Evolutionary conservation across 2,113 vertebrate species (phyloP), one percentile per base, ranked within the genome.

Genomic region (Cygnus buccinator): DNA sequence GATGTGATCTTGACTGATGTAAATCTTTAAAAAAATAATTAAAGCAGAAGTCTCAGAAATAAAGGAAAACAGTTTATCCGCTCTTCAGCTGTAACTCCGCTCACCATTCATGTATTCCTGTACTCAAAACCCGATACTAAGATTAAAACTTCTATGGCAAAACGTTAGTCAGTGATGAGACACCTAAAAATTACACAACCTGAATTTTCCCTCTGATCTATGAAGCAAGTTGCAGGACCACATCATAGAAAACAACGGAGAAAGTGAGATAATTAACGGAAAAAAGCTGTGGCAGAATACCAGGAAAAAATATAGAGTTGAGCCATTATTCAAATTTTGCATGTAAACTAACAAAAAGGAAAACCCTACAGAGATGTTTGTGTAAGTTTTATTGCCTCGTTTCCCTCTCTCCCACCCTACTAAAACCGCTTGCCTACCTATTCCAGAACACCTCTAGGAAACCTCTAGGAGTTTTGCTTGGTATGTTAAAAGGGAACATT

Each of bases 291-390:
- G 44, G 71, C 74, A 93, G 75, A 90, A 93, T 80, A 92, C 58
- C 73, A 88, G 78, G 78, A 91, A 95, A 96, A 96, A 91, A 79
- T 6, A 85, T 31, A 15, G 90, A 88, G 15, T 48, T 54, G 48
- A 91, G 72, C 35, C 3, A 48, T 73, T 91, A 93, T 76, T 91
- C n/a, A 77, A 73, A 84, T 81, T 85, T 83, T 21, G 26, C 48
- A 72, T 46, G 33, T 72, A 75, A 91, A 75, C 58, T 82, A 66
- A 76, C 35, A 78, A 67, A 93, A 95, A 91, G 74, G 39, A 91
- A 94, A 94, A 83, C 6, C 58, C 77, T n/a, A 79, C 77, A 65
- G 48, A 89, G 61, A 75, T 48, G 21, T 15, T 68, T 68, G 13
- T 44, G 17, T 67, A 70, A 55, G 62, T 67, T 84, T 87, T 48